Evolutionary conservation across 2,113 vertebrate genomes (phyloP).

Genomic region (Proteles cristata): DNA sequence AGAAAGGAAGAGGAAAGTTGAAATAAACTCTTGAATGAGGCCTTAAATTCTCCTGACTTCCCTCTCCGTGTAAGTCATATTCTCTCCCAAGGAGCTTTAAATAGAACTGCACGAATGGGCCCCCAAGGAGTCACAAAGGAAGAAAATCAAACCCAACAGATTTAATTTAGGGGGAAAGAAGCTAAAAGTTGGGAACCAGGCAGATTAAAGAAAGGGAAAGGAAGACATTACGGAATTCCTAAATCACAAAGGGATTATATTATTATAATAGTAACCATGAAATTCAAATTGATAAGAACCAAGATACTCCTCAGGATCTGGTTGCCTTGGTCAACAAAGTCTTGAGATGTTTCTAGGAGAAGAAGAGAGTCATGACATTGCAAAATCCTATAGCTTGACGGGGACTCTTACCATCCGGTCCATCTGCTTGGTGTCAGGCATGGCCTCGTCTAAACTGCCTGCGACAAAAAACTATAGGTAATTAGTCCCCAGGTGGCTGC

Average conservation of each 20-base stretch:
- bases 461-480: neutral
- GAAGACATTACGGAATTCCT: neutral
- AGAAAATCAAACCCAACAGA: neutral
- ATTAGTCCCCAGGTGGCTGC: too few species aligned
- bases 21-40: neutral
- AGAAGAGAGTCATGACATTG: neutral
- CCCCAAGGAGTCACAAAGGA: neutral
- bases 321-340: neutral
- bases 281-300: neutral
- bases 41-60: neutral
- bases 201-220: constrained; percentile 16
- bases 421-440: neutral
- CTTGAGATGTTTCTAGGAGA: constrained; percentile 5
- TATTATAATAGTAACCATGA: neutral
- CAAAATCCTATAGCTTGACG: neutral
- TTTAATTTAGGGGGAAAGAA: neutral
- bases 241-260: neutral
- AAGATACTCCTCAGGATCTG: neutral
- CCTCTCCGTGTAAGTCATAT: neutral
- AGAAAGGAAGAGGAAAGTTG: neutral
- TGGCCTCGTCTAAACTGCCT: neutral
- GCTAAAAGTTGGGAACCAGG: neutral
- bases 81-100: neutral
- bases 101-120: neutral
- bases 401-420: neutral